Conservation (phyloP, 2,797 vertebrate genomes). For the Dipus sagitta region DNA sequence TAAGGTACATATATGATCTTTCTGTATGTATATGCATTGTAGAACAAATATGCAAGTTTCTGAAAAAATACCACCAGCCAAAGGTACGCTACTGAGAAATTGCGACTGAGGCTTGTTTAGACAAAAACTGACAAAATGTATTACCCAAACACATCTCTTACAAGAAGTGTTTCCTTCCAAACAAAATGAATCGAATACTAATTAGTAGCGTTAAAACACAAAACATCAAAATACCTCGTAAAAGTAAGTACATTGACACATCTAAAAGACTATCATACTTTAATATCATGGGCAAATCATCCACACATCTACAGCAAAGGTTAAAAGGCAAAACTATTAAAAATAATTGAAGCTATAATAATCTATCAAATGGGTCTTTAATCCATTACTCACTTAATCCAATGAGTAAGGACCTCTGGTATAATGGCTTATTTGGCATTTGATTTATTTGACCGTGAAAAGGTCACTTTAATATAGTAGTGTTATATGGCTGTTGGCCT, state of each 20-base stretch:
- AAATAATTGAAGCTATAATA: not conserved
- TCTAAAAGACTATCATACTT: not conserved
- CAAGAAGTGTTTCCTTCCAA: not conserved
- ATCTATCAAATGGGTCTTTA: constrained; percentile 2
- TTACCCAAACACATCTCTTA: not conserved
- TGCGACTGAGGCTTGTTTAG: not conserved
- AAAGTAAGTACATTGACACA: not conserved
- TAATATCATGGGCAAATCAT: not conserved
- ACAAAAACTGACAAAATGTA: not conserved
- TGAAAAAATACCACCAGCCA: not conserved
- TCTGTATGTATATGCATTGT: not conserved
- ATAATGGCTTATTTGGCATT: not conserved
- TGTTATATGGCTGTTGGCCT: not conserved
- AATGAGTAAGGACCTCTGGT: not conserved
- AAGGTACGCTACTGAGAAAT: not conserved
- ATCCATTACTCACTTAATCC: not conserved
- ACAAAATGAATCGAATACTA: not conserved
- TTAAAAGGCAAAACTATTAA: not conserved
- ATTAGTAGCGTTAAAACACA: not conserved
- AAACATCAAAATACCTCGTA: not conserved
- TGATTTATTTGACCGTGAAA: constrained; percentile 22
- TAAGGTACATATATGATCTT: not conserved
- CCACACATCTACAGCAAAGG: not conserved
- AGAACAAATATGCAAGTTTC: not conserved
- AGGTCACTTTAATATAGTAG: not conserved